These are phyloP conservation scores for Mugil cephalus DNA, from an alignment of 2,113 vertebrate genomes.

Conservation along the genomic window DNA sequence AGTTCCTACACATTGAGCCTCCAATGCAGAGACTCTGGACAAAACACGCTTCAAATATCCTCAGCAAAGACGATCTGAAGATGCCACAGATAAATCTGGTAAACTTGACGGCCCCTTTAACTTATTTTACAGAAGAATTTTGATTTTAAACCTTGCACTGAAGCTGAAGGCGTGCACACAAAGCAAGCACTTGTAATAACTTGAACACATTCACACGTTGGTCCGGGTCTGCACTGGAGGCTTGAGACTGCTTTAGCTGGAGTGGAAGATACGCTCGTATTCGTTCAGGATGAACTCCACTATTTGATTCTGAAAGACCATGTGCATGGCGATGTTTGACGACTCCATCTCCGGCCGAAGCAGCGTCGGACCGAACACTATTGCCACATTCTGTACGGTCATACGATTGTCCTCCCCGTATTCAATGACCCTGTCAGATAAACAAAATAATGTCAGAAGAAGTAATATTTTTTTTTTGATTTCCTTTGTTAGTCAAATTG, in stretches of 20 bases:
- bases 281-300: slow-evolving; percentile 94
- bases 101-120: slow-evolving; percentile 41
- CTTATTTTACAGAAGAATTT: slow-evolving; percentile 27
- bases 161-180: slow-evolving; percentile 43
- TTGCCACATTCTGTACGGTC: slow-evolving; percentile 93
- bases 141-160: slow-evolving; percentile 1
- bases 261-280: slow-evolving; percentile 86
- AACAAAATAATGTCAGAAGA: neutral
- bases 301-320: slow-evolving; percentile 98
- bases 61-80: slow-evolving; percentile 30
- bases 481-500: too few relatives aligned
- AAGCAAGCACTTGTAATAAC: slow-evolving; percentile 24
- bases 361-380: slow-evolving; percentile 95
- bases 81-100: slow-evolving; percentile 21
- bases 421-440: slow-evolving; percentile 85
- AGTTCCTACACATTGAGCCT: slow-evolving; percentile 22
- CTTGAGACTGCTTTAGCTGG: slow-evolving; percentile 66
- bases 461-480: too few relatives aligned
- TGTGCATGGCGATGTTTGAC: slow-evolving; percentile 91
- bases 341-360: slow-evolving; percentile 90
- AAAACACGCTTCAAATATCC: slow-evolving; percentile 41
- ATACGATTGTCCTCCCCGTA: slow-evolving; percentile 92
- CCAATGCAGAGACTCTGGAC: slow-evolving; percentile 25
- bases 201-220: slow-evolving; percentile 5
- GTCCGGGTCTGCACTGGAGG: slow-evolving; percentile 14